Conservation (phyloP, 2,888 invertebrate species). For the Sesia bembeciformis region DNA sequence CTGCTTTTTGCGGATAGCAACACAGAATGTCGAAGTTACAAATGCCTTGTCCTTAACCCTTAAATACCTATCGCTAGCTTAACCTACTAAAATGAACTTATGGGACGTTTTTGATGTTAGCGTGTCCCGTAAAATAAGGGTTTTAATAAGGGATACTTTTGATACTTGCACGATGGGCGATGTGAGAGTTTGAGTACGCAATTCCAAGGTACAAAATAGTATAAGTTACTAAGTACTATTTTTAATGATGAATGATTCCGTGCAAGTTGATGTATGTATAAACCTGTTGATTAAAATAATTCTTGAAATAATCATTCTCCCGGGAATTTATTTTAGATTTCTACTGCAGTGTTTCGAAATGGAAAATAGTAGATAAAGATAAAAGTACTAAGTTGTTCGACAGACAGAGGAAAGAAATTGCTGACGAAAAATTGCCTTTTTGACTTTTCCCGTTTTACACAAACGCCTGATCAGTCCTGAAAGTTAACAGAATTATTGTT, state of each 20-base stretch:
- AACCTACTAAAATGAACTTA: conserved; percentile 50
- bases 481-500: too few relatives aligned
- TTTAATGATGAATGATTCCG: conserved; percentile 6
- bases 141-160: neutral
- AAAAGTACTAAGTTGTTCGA: too few relatives aligned
- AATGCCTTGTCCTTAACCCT: conserved; percentile 51
- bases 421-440: too few relatives aligned
- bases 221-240: conserved; percentile 14
- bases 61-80: conserved; percentile 58
- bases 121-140: neutral
- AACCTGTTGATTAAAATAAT: too few relatives aligned
- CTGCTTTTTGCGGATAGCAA: conserved; percentile 44
- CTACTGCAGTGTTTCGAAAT: too few relatives aligned
- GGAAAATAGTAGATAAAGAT: too few relatives aligned
- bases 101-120: conserved; percentile 7
- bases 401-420: too few relatives aligned
- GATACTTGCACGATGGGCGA: neutral
- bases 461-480: too few relatives aligned
- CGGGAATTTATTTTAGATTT: too few relatives aligned
- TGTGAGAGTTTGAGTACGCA: neutral
- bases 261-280: conserved; percentile 15
- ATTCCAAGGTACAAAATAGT: neutral
- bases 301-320: too few relatives aligned
- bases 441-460: too few relatives aligned
- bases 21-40: conserved; percentile 53